Evolutionary conservation across 2,797 vertebrate species (phyloP), one percentile per base, ranked within the genome.

Genomic region (Halcyon badia): DNA sequence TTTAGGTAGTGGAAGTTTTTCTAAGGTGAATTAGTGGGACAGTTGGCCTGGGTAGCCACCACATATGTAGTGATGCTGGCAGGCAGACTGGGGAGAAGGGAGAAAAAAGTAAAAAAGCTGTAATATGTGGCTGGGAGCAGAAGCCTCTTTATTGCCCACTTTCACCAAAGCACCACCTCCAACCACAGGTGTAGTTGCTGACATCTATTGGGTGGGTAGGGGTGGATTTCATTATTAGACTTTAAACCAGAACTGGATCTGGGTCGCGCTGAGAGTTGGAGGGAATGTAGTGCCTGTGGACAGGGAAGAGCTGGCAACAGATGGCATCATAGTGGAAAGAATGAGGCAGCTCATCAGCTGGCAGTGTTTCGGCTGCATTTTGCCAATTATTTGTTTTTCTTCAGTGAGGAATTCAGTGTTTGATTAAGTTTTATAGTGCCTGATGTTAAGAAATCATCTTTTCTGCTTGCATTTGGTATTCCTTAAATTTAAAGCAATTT

Each of bases 321-420:
- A 91, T 91, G 84, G 72, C 42, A 57, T 78, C 75, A 33, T 41
- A 87, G 75, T 62, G 81, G 94, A 94, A 92, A 87, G 73, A 89
- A 89, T 76, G 80, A 80, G 60, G 69, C 66, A 94, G 46, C 77
- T 95, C 83, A 79, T 89, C 77, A 77, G 75, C 62, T 94, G 86
- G 75, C 75, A 89, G 6, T 21, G 10, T n/a, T 93, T 84, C 51
- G 56, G 22, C 39, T 6, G 11, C 49, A 14, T 71, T 79, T 94
- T 92, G 42, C 71, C 76, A 80, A 30, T 87, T 65, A 37, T 65
- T 60, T 91, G 21, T 41, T 80, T 73, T 90, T 94, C 37, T 89
- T 84, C 28, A 80, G 46, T 65, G 65, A 83, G 30, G 88, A 94
- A 94, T 89, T 95, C 30, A 57, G 81, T 70, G 66, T 93, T 58